Conservation (phyloP, 2,888 invertebrate genomes). For the Lasioglossum oenotherae region DNA sequence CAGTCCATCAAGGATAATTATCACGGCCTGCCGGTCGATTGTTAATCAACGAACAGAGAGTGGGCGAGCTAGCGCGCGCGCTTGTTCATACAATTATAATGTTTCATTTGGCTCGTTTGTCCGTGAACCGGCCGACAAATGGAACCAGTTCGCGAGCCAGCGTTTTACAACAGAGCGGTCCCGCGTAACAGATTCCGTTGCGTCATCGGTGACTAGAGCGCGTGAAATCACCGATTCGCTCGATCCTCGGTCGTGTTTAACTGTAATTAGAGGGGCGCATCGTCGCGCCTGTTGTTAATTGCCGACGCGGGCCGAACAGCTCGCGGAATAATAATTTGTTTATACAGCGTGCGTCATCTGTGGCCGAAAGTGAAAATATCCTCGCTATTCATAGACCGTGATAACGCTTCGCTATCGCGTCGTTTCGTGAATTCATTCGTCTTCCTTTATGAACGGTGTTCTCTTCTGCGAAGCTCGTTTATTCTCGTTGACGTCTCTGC, state of each 20-base stretch:
- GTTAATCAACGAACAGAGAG: background rate
- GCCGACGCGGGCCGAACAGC: background rate
- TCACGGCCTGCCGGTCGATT: background rate
- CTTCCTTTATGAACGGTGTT: background rate
- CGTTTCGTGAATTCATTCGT: background rate
- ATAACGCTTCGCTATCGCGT: background rate
- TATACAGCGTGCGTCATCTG: background rate
- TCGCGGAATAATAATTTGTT: background rate
- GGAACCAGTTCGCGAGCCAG: background rate
- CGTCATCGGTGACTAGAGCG: conserved; percentile 15
- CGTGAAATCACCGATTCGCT: conserved; percentile 39
- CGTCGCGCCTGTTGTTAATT: conserved; percentile 1
- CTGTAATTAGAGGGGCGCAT: conserved; percentile 32
- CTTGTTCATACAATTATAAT: background rate
- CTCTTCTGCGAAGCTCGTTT: background rate
- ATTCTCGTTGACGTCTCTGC: background rate
- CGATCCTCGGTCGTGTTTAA: conserved; percentile 30
- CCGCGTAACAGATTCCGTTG: conserved; percentile 14
- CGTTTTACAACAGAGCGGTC: background rate
- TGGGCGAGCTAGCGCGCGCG: too few species aligned
- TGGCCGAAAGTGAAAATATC: background rate
- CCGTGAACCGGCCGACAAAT: conserved; percentile 1
- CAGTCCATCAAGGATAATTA: conserved; percentile 20
- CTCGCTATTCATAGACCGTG: background rate
- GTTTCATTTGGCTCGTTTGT: conserved; percentile 10